These are phyloP conservation scores for Harlomillsia oculata DNA, from an alignment of 1,140 invertebrate species.

Conservation along the genomic window DNA sequence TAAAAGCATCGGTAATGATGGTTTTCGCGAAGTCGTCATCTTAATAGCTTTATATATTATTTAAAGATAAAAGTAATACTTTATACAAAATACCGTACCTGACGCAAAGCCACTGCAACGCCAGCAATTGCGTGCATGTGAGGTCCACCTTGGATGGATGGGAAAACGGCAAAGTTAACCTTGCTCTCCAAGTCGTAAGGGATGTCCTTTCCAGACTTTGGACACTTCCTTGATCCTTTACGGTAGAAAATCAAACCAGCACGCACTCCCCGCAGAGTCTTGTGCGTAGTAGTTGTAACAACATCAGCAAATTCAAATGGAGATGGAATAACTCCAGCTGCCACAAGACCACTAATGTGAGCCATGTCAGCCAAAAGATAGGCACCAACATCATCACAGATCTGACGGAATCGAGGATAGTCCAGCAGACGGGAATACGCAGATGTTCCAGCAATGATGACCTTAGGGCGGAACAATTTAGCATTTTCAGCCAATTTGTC, in stretches of 20 bases:
- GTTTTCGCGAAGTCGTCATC: too few relatives aligned
- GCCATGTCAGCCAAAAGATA: constrained; percentile 59
- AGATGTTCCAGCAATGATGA: constrained; percentile 59
- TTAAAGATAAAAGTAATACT: background rate
- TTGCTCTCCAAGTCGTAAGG: constrained; percentile 54
- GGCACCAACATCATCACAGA: constrained; percentile 52
- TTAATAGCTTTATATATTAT: too few relatives aligned
- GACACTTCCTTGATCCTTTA: constrained; percentile 43
- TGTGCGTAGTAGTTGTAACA: constrained; percentile 93
- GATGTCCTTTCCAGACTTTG: constrained; percentile 48
- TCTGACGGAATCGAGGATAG: constrained; percentile 52
- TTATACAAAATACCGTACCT: constrained; percentile 34
- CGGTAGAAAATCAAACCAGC: constrained; percentile 47
- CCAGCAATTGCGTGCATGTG: constrained; percentile 60
- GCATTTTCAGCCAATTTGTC: constrained; percentile 51
- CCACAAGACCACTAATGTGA: constrained; percentile 54
- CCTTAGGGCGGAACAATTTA: constrained; percentile 51
- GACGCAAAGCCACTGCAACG: constrained; percentile 43
- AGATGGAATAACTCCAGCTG: constrained; percentile 49
- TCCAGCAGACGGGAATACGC: constrained; percentile 58
- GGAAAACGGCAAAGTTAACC: constrained; percentile 60
- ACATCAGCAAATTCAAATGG: constrained; percentile 72
- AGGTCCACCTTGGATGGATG: constrained; percentile 60
- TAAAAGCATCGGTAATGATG: background rate
- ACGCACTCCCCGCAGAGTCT: constrained; percentile 55